phyloP scores from a whole-genome alignment of 1,140 invertebrate genomes.

The Caenorhabditis briggsae region DNA sequence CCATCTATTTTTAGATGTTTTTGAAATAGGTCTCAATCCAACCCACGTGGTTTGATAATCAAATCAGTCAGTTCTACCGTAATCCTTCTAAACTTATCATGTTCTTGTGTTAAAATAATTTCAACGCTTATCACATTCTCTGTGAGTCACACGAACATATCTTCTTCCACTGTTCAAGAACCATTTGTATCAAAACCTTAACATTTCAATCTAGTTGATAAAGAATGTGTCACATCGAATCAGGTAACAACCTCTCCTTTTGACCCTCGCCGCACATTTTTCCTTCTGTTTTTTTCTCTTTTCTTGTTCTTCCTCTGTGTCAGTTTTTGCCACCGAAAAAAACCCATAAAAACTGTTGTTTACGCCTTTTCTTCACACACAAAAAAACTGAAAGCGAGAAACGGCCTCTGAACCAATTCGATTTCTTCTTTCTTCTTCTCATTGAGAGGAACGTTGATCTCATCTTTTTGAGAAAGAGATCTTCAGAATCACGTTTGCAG shows the following conservation, averaged over 20 bases:
- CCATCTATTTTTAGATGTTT: too few species aligned
- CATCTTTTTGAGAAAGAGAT: neutral
- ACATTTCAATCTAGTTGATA: neutral
- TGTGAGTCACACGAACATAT: neutral
- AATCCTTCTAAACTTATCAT: neutral
- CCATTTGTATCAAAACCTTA: neutral
- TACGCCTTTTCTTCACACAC: neutral
- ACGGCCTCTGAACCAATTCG: conserved; percentile 40
- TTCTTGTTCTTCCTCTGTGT: neutral
- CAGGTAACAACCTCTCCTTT: conserved; percentile 39
- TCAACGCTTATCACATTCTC: neutral
- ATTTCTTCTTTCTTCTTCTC: neutral
- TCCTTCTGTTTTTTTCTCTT: neutral
- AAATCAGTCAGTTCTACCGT: conserved; percentile 6
- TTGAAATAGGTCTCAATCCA: neutral
- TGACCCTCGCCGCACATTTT: conserved; percentile 20
- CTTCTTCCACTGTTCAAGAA: conserved; percentile 37
- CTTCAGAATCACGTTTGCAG: conserved; percentile 5
- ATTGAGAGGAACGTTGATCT: conserved; percentile 33
- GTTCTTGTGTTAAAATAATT: neutral
- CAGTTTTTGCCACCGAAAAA: conserved; percentile 41
- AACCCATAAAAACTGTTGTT: conserved; percentile 49
- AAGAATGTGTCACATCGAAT: conserved; percentile 52
- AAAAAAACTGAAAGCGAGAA: conserved; percentile 5
- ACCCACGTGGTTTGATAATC: neutral